Percentiles rank a stretch among this genome's conserved stretches.
Conservation (phyloP, 2,797 vertebrate genomes). For the Adelosebastes latens region DNA sequence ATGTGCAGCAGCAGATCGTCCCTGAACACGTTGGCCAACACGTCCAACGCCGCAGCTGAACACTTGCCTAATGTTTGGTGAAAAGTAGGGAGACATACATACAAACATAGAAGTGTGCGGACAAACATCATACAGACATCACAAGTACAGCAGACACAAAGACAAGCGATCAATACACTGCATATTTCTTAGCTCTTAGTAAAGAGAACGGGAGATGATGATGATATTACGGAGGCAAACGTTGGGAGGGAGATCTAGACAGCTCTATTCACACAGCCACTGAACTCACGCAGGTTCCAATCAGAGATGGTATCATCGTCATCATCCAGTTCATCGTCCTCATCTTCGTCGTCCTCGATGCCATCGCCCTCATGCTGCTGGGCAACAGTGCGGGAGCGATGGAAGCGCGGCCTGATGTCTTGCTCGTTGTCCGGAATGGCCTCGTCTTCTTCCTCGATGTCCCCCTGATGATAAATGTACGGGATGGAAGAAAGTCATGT, state of each 20-base stretch:
- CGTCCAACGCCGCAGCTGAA: conserved; percentile 94
- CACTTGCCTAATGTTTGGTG: conserved; percentile 87
- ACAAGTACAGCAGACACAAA: conserved; percentile 30
- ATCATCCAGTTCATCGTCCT: conserved; percentile 93
- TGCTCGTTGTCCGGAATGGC: conserved; percentile 96
- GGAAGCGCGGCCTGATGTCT: conserved; percentile 95
- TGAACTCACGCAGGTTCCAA: conserved; percentile 94
- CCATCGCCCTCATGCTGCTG: conserved; percentile 94
- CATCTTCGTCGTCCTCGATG: conserved; percentile 90
- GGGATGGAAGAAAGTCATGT: not conserved
- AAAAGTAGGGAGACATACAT: conserved; percentile 20
- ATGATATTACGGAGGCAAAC: not conserved
- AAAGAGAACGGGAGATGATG: not conserved
- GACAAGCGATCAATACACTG: conserved; percentile 3
- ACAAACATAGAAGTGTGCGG: conserved; percentile 28
- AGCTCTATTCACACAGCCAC: not conserved
- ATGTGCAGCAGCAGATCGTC: conserved; percentile 94
- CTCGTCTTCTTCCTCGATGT: conserved; percentile 97
- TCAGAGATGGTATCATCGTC: conserved; percentile 97
- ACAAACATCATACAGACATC: conserved; percentile 42
- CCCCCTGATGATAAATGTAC: conserved; percentile 82
- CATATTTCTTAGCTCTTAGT: not conserved
- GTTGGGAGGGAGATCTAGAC: not conserved
- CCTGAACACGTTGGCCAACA: conserved; percentile 95
- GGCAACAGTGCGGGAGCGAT: conserved; percentile 94